Evolutionary conservation across 1,140 invertebrate genomes (phyloP), one percentile per base, ranked within the genome.

Genomic region (Hylyphantes graminicola): DNA sequence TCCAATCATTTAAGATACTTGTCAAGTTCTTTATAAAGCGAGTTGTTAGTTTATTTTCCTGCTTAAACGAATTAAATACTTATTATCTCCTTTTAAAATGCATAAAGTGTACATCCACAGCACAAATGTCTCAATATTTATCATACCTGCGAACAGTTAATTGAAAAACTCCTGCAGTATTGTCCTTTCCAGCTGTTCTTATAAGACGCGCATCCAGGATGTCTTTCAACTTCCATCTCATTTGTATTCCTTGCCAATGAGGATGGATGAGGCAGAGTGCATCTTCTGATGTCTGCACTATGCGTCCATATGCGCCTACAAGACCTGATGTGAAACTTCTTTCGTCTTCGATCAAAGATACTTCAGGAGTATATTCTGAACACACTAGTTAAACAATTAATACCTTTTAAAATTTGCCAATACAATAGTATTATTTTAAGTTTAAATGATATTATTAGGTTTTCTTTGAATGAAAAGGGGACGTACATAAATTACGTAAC

Each of bases 301-400:
- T n/a, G 11, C 77, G 72, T 12, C 86, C 86, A 19, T 86, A 86
- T 4, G 51, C 55, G 0, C 86, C 86, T 6, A 86, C 53, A 0
- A 86, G 53, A 17, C 84, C 86, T 7, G 53, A 55, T 10, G 68
- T 19, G 15, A 75, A 64, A 48, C 65, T 80, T n/a, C 85, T 70
- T 21, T 80, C 76, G 64, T 85, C 72, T 15, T 86, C 86, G 11
- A 86, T 82, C 19, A 86, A 19, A 11, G 86, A 86, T 0, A 78
- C 77, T 17, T 70, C 68, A 17, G 51, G 50, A 10, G 4, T n/a
- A 10, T 53, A 15, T 6, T 70, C 68, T 70, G 68, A 9, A 15
- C 11, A 51, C 51, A 65, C 8, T n/a, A n/a, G 7, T 11, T 9
- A 35, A 35, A 35, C 35, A 35, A 35, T 35, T 1, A 35, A 35